Conservation (phyloP, 1,140 invertebrate genomes). For the Aphelenchoides avenae region DNA sequence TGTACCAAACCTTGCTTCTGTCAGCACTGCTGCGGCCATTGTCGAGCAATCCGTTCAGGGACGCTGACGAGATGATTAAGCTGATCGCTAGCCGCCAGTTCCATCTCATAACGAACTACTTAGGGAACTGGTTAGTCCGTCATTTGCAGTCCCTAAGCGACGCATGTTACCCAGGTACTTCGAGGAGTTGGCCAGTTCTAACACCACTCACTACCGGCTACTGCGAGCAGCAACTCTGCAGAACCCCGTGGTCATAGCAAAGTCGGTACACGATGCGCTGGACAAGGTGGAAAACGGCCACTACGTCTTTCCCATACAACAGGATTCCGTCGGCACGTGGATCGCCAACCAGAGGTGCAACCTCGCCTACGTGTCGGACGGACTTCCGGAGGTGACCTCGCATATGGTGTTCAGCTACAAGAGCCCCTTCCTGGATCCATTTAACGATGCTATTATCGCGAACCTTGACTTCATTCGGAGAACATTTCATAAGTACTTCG, state of each 20-base stretch:
- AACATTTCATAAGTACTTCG: slow-evolving; percentile 36
- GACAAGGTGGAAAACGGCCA: slow-evolving; percentile 22
- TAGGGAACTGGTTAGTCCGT: slow-evolving; percentile 25
- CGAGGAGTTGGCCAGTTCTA: slow-evolving; percentile 22
- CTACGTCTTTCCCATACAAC: slow-evolving; percentile 36
- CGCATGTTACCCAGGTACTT: slow-evolving; percentile 26
- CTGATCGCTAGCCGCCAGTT: slow-evolving; percentile 25
- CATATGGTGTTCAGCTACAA: slow-evolving; percentile 31
- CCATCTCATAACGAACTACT: slow-evolving; percentile 32
- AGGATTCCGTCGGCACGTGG: slow-evolving; percentile 31
- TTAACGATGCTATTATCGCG: slow-evolving; percentile 39
- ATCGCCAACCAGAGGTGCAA: slow-evolving; percentile 27
- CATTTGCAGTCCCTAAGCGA: neutral
- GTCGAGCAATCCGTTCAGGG: slow-evolving; percentile 24
- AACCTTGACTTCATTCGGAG: slow-evolving; percentile 38
- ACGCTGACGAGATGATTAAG: slow-evolving; percentile 28
- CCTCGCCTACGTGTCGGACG: slow-evolving; percentile 30
- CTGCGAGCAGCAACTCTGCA: slow-evolving; percentile 24
- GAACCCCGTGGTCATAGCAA: slow-evolving; percentile 27
- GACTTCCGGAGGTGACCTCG: slow-evolving; percentile 32
- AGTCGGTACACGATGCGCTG: slow-evolving; percentile 20
- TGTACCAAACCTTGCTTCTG: slow-evolving; percentile 31
- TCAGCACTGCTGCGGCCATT: slow-evolving; percentile 30
- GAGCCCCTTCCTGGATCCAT: slow-evolving; percentile 16
- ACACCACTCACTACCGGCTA: slow-evolving; percentile 28